A percentile compares a stretch with the other conserved stretches of the same genome.
Evolutionary conservation across 2,797 vertebrate genomes (phyloP).

Genomic region (Podarcis lilfordi): DNA sequence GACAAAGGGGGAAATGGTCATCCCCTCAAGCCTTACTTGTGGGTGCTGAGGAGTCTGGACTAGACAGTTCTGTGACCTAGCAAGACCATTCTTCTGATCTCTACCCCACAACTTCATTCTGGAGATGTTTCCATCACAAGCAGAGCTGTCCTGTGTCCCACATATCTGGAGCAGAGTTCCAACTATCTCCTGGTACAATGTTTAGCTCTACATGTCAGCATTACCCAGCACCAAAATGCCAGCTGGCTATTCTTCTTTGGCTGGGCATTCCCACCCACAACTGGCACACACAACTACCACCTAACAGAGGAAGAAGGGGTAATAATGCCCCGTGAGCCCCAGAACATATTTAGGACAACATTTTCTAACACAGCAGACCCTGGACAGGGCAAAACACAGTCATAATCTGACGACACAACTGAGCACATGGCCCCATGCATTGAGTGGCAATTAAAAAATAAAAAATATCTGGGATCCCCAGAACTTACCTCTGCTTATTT

Average conservation of each 20-base stretch:
- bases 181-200: too few species aligned
- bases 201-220: background rate
- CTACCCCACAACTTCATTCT: background rate
- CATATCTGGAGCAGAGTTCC: background rate
- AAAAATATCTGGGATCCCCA: too few species aligned
- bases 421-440: background rate
- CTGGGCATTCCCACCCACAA: background rate
- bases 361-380: background rate
- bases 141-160: background rate
- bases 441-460: background rate
- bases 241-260: too few species aligned
- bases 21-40: background rate
- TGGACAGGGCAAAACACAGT: background rate
- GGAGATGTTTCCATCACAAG: background rate
- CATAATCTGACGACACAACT: background rate
- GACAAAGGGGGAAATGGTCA: background rate
- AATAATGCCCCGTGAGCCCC: too few species aligned
- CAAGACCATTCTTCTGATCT: background rate
- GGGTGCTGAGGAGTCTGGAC: background rate
- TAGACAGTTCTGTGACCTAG: background rate
- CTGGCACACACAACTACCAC: background rate
- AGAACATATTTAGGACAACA: background rate
- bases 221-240: background rate
- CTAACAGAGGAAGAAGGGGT: too few species aligned
- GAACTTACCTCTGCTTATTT: constrained; percentile 1